phyloP scores from a whole-genome alignment of 2,888 invertebrate species.

The Octonoba sinensis region DNA sequence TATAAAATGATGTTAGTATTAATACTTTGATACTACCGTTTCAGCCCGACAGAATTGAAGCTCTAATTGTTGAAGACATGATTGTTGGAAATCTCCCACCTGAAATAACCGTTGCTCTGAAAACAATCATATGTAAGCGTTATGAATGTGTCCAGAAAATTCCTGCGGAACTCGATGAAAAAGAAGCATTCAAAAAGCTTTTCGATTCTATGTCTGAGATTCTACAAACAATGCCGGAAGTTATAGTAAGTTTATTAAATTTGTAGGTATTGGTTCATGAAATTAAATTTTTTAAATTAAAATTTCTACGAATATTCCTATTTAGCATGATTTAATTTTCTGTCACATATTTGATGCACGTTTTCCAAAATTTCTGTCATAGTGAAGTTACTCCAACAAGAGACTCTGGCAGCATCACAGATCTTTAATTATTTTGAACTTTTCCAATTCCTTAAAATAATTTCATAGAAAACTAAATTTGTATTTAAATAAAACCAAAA shows the following conservation, averaged over 20 bases:
- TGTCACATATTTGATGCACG: too few relatives aligned
- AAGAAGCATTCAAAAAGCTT: slow-evolving; percentile 12
- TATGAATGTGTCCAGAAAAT: slow-evolving; percentile 4
- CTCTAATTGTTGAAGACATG: slow-evolving; percentile 40
- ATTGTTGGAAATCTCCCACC: slow-evolving; percentile 1
- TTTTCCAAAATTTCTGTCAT: too few relatives aligned
- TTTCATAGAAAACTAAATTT: too few relatives aligned
- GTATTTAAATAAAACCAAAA: too few relatives aligned
- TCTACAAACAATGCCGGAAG: background rate
- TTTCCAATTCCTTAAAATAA: too few relatives aligned
- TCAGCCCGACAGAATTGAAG: slow-evolving; percentile 39
- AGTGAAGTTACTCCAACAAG: too few relatives aligned
- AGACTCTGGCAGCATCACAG: too few relatives aligned
- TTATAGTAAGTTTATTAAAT: background rate
- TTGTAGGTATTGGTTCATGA: background rate
- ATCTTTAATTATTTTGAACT: too few relatives aligned
- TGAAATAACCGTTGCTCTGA: background rate
- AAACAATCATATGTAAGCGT: background rate
- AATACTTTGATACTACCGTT: slow-evolving; percentile 3
- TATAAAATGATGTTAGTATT: too few relatives aligned
- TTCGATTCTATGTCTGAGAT: slow-evolving; percentile 1
- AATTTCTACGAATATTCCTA: too few relatives aligned
- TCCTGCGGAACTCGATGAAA: background rate
- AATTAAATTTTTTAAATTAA: background rate
- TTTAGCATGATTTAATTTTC: too few relatives aligned